These are phyloP conservation scores for Elephantulus edwardii DNA, from an alignment of 2,113 vertebrate genomes.

Conservation along the genomic window DNA sequence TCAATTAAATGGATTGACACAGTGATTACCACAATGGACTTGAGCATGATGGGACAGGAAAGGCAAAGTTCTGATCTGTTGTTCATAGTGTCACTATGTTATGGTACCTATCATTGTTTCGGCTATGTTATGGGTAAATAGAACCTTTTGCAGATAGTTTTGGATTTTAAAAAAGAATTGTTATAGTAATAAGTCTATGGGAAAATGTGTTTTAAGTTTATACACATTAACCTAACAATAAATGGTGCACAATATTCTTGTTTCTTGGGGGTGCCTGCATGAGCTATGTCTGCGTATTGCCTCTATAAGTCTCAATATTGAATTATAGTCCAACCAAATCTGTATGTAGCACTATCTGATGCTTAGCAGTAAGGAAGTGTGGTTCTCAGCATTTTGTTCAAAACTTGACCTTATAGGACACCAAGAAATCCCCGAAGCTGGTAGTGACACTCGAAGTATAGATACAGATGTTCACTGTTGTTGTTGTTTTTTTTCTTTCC, in stretches of 20 bases:
- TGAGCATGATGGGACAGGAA: no score
- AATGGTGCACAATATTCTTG: accelerated
- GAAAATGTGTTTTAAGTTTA: background rate
- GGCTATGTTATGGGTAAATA: background rate
- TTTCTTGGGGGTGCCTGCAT: accelerated
- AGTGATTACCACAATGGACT: no score
- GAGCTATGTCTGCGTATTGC: no score
- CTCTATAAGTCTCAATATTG: no score
- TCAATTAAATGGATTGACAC: no score
- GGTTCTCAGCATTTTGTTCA: background rate
- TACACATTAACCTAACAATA: background rate
- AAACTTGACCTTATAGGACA: background rate
- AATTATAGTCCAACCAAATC: background rate
- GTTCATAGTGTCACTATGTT: no score
- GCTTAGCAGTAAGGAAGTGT: background rate
- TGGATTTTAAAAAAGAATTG: background rate
- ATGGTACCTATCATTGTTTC: no score
- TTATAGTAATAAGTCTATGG: background rate
- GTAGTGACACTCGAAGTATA: no score
- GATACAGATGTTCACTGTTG: no score
- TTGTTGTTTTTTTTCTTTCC: no score
- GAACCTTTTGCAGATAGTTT: background rate
- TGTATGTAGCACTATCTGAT: background rate
- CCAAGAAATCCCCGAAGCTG: background rate
- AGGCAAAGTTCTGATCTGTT: no score